Base-by-base conservation (phyloP, 2,888 invertebrate genomes). In the Hirtodrosophila cameraria region DNA sequence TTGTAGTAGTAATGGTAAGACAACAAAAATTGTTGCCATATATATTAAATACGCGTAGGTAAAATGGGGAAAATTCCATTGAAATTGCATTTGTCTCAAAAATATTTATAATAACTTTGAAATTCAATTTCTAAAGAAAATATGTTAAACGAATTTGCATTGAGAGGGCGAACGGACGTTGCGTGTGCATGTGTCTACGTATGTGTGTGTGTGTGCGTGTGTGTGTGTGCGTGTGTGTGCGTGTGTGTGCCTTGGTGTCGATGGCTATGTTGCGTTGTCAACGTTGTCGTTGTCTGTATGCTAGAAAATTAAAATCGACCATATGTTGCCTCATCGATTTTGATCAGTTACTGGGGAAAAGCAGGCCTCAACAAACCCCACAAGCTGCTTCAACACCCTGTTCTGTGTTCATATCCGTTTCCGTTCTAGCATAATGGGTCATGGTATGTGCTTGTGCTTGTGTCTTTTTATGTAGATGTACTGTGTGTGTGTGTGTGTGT, bases 281-380 rank as follows among this genome's bases (percentile, higher is more conserved):
- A 36, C 50, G 43, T 49, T 61, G 49, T 31, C 62, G 46, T 46
- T 59, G 28, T 42, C 39, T 46, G 46, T 54, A 33, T 60, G 67
- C 63, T 68, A 72, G 85, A 81, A 81, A 81, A 81, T 81, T 81
- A 85, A 81, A 81, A 81, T 86, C 73, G 73, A 73, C 85, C 82
- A 82, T 86, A 86, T 82, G 82, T 75, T 82, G 81, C 84, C 84
- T 59, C 87, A 82, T 82, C 87, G 87, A 82, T 82, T 84, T 82
- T 82, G 82, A 86, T 80, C 79, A 86, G 84, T 74, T 84, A 67
- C 76, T 63, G 64, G 42, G 53, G 12, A 23, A 15, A 13, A 35
- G 63, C 31, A 18, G 38, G 25, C 66, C 50, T 43, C 62, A 71
- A 54, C 48, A 52, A 30, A 7, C 7, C n/a, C 30, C 39, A 6